Conservation (phyloP, 1,140 invertebrate species). For the Brachionus rotundiformis region DNA sequence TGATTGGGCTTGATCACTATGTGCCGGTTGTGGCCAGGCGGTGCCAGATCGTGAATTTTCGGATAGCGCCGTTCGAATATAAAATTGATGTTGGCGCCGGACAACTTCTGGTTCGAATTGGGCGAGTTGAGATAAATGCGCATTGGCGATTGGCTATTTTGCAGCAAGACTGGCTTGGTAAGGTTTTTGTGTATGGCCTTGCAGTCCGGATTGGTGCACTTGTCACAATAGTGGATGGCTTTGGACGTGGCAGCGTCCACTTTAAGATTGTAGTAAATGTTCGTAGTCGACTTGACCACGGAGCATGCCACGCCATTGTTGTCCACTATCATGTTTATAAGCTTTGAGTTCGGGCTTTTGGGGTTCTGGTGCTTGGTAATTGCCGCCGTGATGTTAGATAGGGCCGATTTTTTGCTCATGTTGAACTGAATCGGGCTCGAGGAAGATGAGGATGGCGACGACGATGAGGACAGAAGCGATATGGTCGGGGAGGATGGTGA, state of each 20-base stretch:
- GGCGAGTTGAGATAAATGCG: constrained; percentile 31
- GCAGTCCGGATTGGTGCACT: constrained; percentile 39
- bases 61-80: constrained; percentile 49
- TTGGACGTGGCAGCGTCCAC: constrained; percentile 1
- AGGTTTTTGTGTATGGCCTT: constrained; percentile 27
- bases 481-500: constrained; percentile 39
- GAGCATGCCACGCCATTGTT: constrained; percentile 42
- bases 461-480: neutral
- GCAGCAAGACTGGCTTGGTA: neutral
- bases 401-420: constrained; percentile 33
- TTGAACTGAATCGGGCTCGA: constrained; percentile 10
- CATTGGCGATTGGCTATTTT: constrained; percentile 18
- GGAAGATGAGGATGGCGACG: neutral
- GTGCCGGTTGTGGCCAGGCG: neutral
- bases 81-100: constrained; percentile 41
- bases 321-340: constrained; percentile 31
- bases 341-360: neutral
- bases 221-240: constrained; percentile 48
- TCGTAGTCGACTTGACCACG: constrained; percentile 28
- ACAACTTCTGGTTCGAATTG: neutral
- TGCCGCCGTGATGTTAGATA: constrained; percentile 23
- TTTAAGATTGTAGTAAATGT: constrained; percentile 50
- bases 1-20: constrained; percentile 5
- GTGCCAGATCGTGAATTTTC: neutral
- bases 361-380: constrained; percentile 28